A percentile compares a stretch with the other conserved stretches of the same genome.
phyloP scores from a whole-genome alignment of 2,797 vertebrate genomes.

The Novumbra hubbsi region DNA sequence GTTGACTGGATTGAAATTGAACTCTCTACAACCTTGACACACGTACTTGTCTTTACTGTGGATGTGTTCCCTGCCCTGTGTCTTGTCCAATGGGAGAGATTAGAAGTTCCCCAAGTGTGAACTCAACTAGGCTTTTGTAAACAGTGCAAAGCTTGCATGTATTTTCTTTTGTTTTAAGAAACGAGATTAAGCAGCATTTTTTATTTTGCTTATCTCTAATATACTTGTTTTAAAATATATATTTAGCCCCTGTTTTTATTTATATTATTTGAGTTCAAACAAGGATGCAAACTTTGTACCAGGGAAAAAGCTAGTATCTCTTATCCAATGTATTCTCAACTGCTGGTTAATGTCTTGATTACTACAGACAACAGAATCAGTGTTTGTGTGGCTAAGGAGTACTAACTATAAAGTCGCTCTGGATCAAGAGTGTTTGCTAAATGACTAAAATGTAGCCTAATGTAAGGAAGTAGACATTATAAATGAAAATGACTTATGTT shows the following conservation, averaged over 20 bases:
- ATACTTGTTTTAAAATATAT: no score
- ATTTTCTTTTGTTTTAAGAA: conserved; percentile 16
- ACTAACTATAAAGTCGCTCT: background rate
- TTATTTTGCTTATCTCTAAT: background rate
- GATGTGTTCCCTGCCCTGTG: background rate
- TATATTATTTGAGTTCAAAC: no score
- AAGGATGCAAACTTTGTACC: no score
- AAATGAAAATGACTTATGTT: background rate
- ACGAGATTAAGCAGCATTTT: background rate
- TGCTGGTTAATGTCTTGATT: no score
- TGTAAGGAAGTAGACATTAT: conserved; percentile 4
- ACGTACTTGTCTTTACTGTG: background rate
- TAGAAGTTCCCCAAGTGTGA: background rate
- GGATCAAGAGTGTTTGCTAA: background rate
- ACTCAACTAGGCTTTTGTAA: conserved; percentile 30
- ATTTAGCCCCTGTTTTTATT: no score
- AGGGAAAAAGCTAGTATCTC: no score
- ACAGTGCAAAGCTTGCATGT: conserved; percentile 24
- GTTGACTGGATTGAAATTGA: background rate
- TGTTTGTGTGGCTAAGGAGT: background rate
- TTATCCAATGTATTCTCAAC: no score
- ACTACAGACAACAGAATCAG: background rate
- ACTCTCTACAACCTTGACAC: background rate
- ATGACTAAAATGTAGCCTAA: background rate
- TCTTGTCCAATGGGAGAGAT: background rate